These are phyloP conservation scores for Sphaeramia orbicularis DNA, from an alignment of 2,797 vertebrate species.

Conservation along the genomic window DNA sequence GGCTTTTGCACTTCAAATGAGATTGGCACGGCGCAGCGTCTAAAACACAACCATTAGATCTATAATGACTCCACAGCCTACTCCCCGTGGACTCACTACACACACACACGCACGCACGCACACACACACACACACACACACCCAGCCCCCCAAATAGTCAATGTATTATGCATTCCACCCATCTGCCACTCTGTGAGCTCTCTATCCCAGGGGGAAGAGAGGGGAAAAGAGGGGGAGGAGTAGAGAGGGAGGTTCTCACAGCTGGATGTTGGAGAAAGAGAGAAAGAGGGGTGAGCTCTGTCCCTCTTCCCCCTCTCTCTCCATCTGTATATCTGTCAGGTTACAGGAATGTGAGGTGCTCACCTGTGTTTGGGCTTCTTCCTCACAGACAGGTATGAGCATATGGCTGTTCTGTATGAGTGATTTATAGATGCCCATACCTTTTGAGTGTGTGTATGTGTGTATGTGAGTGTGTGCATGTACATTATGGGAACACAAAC, in stretches of 20 bases:
- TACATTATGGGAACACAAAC: background rate
- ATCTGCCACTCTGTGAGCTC: constrained; percentile 89
- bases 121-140: constrained; percentile 40
- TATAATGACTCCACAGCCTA: constrained; percentile 89
- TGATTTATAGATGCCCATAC: constrained; percentile 72
- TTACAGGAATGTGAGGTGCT: constrained; percentile 73
- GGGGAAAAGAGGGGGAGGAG: constrained; percentile 43
- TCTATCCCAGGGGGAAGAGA: constrained; percentile 77
- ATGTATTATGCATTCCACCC: constrained; percentile 97
- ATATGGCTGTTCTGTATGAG: constrained; percentile 69
- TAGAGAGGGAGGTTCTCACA: constrained; percentile 78
- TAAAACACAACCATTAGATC: constrained; percentile 90
- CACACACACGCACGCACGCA: constrained; percentile 40
- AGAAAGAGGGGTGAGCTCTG: constrained; percentile 13
- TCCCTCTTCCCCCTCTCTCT: constrained; percentile 16
- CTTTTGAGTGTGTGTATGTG: constrained; percentile 15
- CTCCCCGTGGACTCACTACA: constrained; percentile 67
- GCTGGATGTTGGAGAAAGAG: constrained; percentile 64
- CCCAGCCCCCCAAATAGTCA: constrained; percentile 70
- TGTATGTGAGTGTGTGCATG: constrained; percentile 10
- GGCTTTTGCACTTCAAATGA: constrained; percentile 85
- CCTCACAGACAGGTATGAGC: constrained; percentile 76
- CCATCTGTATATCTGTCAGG: constrained; percentile 72
- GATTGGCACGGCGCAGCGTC: constrained; percentile 81
- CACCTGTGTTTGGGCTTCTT: constrained; percentile 74